Evolutionary conservation across 2,113 vertebrate species (phyloP).

Genomic region (Sminthopsis crassicaudata): DNA sequence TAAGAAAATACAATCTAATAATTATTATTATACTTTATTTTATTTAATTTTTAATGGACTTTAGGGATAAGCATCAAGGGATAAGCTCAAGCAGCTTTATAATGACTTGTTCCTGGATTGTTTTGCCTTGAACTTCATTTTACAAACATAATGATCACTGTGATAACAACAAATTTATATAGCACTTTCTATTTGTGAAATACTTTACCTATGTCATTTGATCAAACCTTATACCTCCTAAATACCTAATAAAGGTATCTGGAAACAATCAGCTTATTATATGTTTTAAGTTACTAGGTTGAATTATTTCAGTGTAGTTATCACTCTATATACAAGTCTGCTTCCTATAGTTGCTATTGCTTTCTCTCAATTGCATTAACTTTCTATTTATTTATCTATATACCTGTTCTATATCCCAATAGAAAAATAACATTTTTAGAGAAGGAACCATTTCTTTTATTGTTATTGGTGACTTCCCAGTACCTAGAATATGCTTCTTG

Average conservation of each 20-base stretch:
- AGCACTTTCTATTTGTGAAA: not conserved
- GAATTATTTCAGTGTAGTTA: not conserved
- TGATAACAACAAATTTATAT: not conserved
- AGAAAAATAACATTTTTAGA: not conserved
- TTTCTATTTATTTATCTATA: not conserved
- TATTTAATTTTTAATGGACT: not conserved
- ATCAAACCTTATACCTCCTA: not conserved
- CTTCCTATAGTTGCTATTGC: not conserved
- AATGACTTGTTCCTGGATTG: not conserved
- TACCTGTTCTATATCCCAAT: not conserved
- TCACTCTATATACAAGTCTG: not conserved
- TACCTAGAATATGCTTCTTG: not conserved
- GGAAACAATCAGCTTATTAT: not conserved
- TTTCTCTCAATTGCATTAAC: not conserved
- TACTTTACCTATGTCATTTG: not conserved
- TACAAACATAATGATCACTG: not conserved
- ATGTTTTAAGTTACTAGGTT: not conserved
- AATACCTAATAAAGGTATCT: not conserved
- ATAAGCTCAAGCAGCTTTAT: not conserved
- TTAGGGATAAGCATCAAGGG: not conserved
- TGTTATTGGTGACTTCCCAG: not conserved
- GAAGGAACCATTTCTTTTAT: not conserved
- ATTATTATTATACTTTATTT: too few relatives aligned
- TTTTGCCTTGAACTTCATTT: not conserved
- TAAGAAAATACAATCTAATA: not conserved